These are phyloP conservation scores for Harpegnathos saltator DNA, from an alignment of 1,140 invertebrate genomes.

Conservation along the genomic window DNA sequence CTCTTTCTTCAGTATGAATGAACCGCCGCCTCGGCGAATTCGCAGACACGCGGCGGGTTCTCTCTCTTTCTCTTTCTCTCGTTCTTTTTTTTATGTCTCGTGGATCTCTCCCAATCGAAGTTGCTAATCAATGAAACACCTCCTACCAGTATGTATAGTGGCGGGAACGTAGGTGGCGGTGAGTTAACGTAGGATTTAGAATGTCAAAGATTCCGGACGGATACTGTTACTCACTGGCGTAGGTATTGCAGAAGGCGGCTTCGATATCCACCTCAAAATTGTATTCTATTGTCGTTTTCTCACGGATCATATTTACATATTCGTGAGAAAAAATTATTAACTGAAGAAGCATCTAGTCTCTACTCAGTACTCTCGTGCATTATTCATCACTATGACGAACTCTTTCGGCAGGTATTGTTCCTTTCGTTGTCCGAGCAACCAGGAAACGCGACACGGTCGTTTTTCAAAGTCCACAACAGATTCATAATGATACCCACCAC, in stretches of 20 bases:
- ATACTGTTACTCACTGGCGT: constrained; percentile 66
- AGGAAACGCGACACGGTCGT: constrained; percentile 73
- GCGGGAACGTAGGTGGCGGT: constrained; percentile 67
- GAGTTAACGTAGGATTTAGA: constrained; percentile 73
- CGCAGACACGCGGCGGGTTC: not conserved
- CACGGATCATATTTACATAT: too few relatives aligned
- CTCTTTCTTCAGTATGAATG: constrained; percentile 73
- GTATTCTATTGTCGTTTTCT: not conserved
- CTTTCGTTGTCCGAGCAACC: constrained; percentile 79
- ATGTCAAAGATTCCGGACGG: constrained; percentile 61
- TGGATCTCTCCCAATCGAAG: constrained; percentile 50
- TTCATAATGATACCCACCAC: constrained; percentile 90
- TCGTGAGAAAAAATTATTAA: too few relatives aligned
- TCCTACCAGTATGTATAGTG: constrained; percentile 63
- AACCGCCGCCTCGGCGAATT: constrained; percentile 48
- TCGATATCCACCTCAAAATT: not conserved
- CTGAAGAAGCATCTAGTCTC: too few relatives aligned
- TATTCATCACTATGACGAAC: not conserved
- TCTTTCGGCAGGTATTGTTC: constrained; percentile 79
- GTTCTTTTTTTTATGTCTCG: not conserved
- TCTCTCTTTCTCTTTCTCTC: constrained; percentile 27
- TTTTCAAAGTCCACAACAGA: constrained; percentile 80
- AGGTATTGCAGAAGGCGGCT: constrained; percentile 17
- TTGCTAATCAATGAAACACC: constrained; percentile 75
- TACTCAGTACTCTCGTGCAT: too few relatives aligned